A percentile compares a stretch with the other conserved stretches of the same genome.
phyloP scores from a whole-genome alignment of 2,888 invertebrate species.

The Orthosia cruda region DNA sequence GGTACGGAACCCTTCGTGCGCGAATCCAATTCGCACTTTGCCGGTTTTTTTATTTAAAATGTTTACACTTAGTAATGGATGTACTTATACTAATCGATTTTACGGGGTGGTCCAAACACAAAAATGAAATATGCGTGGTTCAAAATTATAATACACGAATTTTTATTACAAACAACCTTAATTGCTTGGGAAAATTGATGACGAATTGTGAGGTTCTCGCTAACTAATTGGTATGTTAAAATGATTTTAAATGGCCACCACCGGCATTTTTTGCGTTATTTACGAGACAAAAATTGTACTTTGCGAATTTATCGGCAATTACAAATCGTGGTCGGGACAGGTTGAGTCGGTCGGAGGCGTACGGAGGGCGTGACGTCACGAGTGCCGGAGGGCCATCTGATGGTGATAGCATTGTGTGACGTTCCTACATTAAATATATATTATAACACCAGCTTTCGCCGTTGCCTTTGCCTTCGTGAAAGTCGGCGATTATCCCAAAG shows the following conservation, averaged over 20 bases:
- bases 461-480: too few species aligned
- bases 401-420: slow-evolving; percentile 35
- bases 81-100: slow-evolving; percentile 30
- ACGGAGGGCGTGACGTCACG: slow-evolving; percentile 58
- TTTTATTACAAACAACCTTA: slow-evolving; percentile 60
- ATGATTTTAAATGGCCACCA: slow-evolving; percentile 68
- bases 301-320: slow-evolving; percentile 68
- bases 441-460: neutral
- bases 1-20: too few species aligned
- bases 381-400: slow-evolving; percentile 48
- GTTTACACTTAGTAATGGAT: slow-evolving; percentile 11
- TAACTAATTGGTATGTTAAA: slow-evolving; percentile 71
- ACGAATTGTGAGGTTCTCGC: slow-evolving; percentile 58
- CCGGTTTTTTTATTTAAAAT: slow-evolving; percentile 23
- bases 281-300: slow-evolving; percentile 70
- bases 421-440: slow-evolving; percentile 26
- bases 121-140: slow-evolving; percentile 45
- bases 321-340: slow-evolving; percentile 56
- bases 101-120: slow-evolving; percentile 35
- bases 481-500: too few species aligned
- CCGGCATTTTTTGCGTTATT: slow-evolving; percentile 68
- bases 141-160: slow-evolving; percentile 55
- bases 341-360: slow-evolving; percentile 58
- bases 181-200: slow-evolving; percentile 67
- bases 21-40: too few species aligned